Conservation (phyloP, 2,113 vertebrate species). For the Hystrix brachyura region DNA sequence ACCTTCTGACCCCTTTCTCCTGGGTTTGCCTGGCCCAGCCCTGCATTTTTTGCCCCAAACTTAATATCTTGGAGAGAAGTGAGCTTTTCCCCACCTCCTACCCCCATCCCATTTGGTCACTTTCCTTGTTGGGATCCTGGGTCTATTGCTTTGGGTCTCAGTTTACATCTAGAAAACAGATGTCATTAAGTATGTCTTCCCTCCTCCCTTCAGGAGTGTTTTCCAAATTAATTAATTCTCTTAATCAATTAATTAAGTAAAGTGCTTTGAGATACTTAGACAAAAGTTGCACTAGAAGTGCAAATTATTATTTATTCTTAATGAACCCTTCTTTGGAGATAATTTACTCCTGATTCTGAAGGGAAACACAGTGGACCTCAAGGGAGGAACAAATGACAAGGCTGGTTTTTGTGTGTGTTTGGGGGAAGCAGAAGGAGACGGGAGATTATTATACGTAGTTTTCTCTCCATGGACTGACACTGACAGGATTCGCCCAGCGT, state of each 20-base stretch:
- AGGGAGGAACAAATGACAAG: constrained; percentile 60
- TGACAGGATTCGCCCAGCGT: not conserved
- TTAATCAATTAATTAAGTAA: constrained; percentile 84
- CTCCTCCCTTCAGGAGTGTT: constrained; percentile 72
- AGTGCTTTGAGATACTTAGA: constrained; percentile 80
- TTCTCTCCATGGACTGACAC: not conserved
- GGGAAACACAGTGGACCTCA: constrained; percentile 49
- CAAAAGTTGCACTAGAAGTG: constrained; percentile 72
- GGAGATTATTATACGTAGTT: not conserved
- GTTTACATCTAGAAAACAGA: constrained; percentile 78
- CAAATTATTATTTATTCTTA: constrained; percentile 84
- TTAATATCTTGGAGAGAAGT: not conserved
- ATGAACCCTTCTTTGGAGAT: constrained; percentile 80
- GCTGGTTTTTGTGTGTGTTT: constrained; percentile 37
- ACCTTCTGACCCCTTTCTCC: not conserved
- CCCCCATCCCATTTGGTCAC: not conserved
- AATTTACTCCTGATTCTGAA: constrained; percentile 79
- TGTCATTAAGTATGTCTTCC: constrained; percentile 64
- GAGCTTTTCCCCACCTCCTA: not conserved
- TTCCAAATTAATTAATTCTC: constrained; percentile 81
- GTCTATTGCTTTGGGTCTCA: constrained; percentile 55
- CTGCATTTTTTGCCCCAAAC: not conserved
- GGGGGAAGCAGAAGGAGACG: not conserved
- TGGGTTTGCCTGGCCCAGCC: not conserved
- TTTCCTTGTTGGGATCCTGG: not conserved